Evolutionary conservation across 2,113 vertebrate species (phyloP), one percentile per base, ranked within the genome.

Genomic region (Oenanthe melanoleuca): DNA sequence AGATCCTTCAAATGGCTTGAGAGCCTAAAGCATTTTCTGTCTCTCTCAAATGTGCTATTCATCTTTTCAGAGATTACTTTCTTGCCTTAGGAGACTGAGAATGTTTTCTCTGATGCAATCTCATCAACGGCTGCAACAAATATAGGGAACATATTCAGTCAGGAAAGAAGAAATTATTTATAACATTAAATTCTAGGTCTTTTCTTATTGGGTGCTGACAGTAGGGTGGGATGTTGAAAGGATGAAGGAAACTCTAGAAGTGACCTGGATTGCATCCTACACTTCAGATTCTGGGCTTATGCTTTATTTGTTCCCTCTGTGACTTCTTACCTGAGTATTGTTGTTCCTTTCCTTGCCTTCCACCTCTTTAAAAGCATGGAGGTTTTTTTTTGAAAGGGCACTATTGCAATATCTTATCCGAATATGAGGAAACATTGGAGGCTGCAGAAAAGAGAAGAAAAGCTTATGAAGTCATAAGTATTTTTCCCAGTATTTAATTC

Each of bases 401-500:
- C 0, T 34, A 6, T 7, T 59, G 1, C 52, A 70, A 34, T 49
- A 71, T 25, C 2, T 73, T 50, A n/a, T 12, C 12, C 16, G 71
- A 67, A 84, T 33, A 24, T 20, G 16, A 74, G 34, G 33, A 84
- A 11, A 6, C 11, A 11, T 14, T 89, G 49, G 20, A 57, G 9
- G 28, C 5, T 70, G 13, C 11, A 44, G 13, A 64, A n/a, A 65
- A 55, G 9, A 33, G 6, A 79, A 82, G 2, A 8, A 56, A 80
- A 37, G 4, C 14, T 71, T 40, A 78, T 44, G 37, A 83, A 80
- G 23, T 50, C 5, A 88, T 75, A 40, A 8, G 6, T 7, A 9
- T 26, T 18, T 18, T 1, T 9, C 2, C 5, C 5, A 4, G 2
- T 8, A 22, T 25, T 73, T 55, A 9, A 24, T 75, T 47, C 0